Evolutionary conservation across 1,140 invertebrate genomes (phyloP), one percentile per base, ranked within the genome.

Genomic region (Drosophila pectinifera): DNA sequence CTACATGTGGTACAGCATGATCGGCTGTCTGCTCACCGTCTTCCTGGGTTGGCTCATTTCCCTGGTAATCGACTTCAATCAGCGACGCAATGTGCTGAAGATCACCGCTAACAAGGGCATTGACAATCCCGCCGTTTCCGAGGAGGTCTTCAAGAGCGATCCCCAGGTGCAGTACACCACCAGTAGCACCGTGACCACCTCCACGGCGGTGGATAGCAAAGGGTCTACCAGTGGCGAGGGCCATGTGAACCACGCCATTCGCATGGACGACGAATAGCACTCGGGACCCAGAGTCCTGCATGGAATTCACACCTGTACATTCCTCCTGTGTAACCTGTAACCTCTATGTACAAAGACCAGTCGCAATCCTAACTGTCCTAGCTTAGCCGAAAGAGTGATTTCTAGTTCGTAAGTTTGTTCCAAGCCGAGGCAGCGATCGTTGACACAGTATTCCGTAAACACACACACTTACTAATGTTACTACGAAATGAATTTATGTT

Each of bases 21-120:
- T 97, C n/a, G 96, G 96, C 2, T 95, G 94, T 46, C 67, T 94
- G 1, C 92, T 95, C 0, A 96, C 96, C 0, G 92, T 97, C 26
- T 65, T 96, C 4, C 92, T 96, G 13, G 97, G 97, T 1, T 90
- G 96, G 28, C 31, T 95, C 0, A 94, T 97, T 2, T 97, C 96
- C 45, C 93, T 95, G 1, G 70, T 95, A 1, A 96, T 96, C 6
- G 95, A 95, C 20, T 89, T 92, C 1, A 62, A 89, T n/a, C 84
- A 92, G 42, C 69, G 79, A 16, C 85, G 75, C 49, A 91, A 79
- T 58, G 78, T 92, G 0, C 51, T 90, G 2, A 80, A 74, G 43
- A 92, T 92, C 31, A 92, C 73, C 38, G 56, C 57, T n/a, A 80
- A 72, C 26, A 83, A 78, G 48, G 89, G 96, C 95, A 96, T 89